Conservation (phyloP, 2,888 invertebrate species). For the Oasisia sp. region DNA sequence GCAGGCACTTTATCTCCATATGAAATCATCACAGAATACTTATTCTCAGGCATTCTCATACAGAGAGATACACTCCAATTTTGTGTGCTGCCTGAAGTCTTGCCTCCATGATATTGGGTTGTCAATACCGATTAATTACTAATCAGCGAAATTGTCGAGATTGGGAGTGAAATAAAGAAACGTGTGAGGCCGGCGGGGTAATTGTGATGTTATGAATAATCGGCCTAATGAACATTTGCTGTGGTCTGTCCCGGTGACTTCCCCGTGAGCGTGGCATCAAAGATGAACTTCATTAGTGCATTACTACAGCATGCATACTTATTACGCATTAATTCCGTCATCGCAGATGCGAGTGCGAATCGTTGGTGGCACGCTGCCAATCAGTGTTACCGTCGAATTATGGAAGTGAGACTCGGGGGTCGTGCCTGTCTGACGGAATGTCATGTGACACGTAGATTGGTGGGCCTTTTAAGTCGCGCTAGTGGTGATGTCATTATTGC, state of each 20-base stretch:
- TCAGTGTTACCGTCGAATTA: neutral
- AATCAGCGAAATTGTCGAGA: neutral
- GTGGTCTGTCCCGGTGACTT: neutral
- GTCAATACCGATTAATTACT: constrained; percentile 3
- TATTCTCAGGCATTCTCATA: neutral
- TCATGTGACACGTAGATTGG: neutral
- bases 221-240: constrained; percentile 1
- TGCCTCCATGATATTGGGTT: neutral
- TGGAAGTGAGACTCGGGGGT: constrained; percentile 2
- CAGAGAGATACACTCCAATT: neutral
- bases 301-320: neutral
- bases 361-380: neutral
- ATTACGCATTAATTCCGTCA: constrained; percentile 4
- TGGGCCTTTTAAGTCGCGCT: neutral
- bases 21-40: neutral
- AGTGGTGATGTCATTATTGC: neutral
- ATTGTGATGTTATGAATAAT: neutral
- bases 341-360: neutral
- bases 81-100: neutral
- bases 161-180: neutral
- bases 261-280: neutral
- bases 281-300: constrained; percentile 3
- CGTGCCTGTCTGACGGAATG: neutral
- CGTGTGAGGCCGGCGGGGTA: neutral
- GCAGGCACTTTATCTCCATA: neutral